A percentile compares a stretch with the other conserved stretches of the same genome.
Evolutionary conservation across 2,888 invertebrate genomes (phyloP).

Genomic region (Trichogramma dendrolimi): DNA sequence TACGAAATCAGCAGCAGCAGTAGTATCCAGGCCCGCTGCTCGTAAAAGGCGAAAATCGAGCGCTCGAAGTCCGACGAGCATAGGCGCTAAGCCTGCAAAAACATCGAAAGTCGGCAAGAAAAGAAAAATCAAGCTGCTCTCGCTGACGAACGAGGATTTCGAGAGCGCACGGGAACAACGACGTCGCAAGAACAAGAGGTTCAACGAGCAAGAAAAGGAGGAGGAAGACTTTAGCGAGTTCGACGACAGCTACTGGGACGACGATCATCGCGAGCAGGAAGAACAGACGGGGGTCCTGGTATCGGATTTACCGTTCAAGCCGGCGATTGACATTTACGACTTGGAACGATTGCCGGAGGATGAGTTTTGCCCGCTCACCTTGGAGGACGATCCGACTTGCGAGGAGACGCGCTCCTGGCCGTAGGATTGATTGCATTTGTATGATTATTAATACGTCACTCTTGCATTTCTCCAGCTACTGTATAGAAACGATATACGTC

Average conservation of each 20-base stretch:
- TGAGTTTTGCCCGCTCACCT: conserved; percentile 47
- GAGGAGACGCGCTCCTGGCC: conserved; percentile 19
- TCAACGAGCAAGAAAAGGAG: conserved; percentile 2
- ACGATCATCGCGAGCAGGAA: conserved; percentile 27
- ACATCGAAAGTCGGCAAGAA: conserved; percentile 2
- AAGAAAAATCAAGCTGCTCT: conserved; percentile 35
- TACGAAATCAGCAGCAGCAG: no score
- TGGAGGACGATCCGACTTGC: conserved; percentile 39
- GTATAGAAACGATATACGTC: no score
- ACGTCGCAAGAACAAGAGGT: neutral
- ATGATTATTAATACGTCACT: no score
- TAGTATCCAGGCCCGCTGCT: no score
- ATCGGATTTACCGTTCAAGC: conserved; percentile 42
- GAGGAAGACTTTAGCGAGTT: conserved; percentile 45
- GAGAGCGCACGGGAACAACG: conserved; percentile 9
- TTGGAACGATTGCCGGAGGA: conserved; percentile 43
- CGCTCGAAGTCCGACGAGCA: neutral
- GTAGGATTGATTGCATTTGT: neutral
- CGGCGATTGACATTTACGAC: conserved; percentile 43
- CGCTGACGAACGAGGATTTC: conserved; percentile 40
- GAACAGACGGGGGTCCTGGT: conserved; percentile 4
- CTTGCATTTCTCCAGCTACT: no score
- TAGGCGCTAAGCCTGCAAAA: conserved; percentile 16
- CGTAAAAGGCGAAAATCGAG: no score
- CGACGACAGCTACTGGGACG: conserved; percentile 30